phyloP scores from a whole-genome alignment of 92 coral and sea anemone species.

The Porites evermanni region DNA sequence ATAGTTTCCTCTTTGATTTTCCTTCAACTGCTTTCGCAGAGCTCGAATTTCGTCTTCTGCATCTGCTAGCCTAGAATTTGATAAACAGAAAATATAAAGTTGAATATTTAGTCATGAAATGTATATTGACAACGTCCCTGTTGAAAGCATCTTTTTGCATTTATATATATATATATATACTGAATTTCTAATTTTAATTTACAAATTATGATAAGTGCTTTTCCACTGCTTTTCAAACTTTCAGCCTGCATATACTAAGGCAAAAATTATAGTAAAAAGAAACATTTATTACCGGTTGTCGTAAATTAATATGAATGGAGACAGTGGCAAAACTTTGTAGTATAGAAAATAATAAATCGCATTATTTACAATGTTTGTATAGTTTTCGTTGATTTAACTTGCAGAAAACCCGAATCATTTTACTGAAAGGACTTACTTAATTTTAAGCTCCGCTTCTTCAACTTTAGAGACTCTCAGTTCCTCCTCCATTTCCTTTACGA shows the following conservation, averaged over 20 bases:
- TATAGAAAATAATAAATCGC: too few species aligned
- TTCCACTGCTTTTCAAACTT: too few species aligned
- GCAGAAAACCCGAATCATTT: not conserved
- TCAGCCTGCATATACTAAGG: too few species aligned
- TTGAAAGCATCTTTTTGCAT: not conserved
- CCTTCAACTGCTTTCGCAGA: constrained; percentile 36
- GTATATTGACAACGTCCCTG: not conserved
- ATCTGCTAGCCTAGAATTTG: constrained; percentile 44
- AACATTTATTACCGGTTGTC: too few species aligned
- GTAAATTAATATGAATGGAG: too few species aligned
- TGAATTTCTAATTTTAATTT: too few species aligned
- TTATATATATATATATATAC: too few species aligned
- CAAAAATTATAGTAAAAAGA: too few species aligned
- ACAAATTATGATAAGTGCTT: too few species aligned
- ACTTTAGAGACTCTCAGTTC: constrained; percentile 70
- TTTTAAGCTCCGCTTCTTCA: constrained; percentile 67
- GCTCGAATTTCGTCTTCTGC: constrained; percentile 55
- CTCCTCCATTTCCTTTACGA: constrained; percentile 67
- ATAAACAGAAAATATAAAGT: not conserved
- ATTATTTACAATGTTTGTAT: not conserved
- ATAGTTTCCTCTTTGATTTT: constrained; percentile 39
- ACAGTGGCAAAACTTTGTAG: too few species aligned
- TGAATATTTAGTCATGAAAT: not conserved
- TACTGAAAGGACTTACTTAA: constrained; percentile 62
- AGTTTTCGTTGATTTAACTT: not conserved